Conservation (phyloP, 2,888 invertebrate species). For the Nomada lathburiana region DNA sequence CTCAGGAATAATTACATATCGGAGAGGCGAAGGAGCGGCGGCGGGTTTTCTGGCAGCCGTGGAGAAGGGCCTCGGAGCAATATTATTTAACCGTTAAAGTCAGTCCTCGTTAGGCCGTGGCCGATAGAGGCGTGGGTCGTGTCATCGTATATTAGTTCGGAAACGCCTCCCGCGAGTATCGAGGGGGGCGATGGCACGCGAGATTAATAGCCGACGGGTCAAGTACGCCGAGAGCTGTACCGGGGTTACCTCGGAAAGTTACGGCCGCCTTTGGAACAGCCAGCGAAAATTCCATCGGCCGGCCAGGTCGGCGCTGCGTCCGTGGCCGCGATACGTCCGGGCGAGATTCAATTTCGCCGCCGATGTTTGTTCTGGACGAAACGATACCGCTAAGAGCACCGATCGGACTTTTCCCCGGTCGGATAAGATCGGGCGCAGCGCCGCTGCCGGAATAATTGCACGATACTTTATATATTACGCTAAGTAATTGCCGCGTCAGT, state of each 20-base stretch:
- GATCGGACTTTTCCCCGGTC: constrained; percentile 47
- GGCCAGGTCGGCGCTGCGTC: background rate
- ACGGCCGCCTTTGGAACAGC: constrained; percentile 41
- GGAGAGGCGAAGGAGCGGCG: too few relatives aligned
- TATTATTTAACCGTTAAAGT: constrained; percentile 82
- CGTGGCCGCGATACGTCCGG: background rate
- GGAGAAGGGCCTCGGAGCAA: constrained; percentile 65
- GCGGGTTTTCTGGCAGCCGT: constrained; percentile 12
- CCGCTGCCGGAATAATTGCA: constrained; percentile 60
- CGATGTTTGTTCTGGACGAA: constrained; percentile 45
- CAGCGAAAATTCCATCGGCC: constrained; percentile 52
- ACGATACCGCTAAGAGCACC: constrained; percentile 60
- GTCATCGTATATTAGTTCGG: constrained; percentile 80
- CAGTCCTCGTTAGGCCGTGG: constrained; percentile 78
- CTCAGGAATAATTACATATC: too few relatives aligned
- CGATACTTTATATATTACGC: constrained; percentile 62
- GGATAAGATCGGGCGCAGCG: constrained; percentile 59
- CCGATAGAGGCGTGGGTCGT: constrained; percentile 80
- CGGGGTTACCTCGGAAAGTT: constrained; percentile 68
- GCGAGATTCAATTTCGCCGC: too few relatives aligned
- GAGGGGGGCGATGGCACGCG: constrained; percentile 73
- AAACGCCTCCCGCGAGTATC: constrained; percentile 76
- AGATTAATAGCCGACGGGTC: constrained; percentile 77
- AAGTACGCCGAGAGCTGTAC: constrained; percentile 68
- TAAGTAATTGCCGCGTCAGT: constrained; percentile 56